Percentiles rank a stretch among this genome's conserved stretches.
These are phyloP conservation scores for Drosophila demipolita DNA, from an alignment of 2,888 invertebrate species.

Conservation along the genomic window DNA sequence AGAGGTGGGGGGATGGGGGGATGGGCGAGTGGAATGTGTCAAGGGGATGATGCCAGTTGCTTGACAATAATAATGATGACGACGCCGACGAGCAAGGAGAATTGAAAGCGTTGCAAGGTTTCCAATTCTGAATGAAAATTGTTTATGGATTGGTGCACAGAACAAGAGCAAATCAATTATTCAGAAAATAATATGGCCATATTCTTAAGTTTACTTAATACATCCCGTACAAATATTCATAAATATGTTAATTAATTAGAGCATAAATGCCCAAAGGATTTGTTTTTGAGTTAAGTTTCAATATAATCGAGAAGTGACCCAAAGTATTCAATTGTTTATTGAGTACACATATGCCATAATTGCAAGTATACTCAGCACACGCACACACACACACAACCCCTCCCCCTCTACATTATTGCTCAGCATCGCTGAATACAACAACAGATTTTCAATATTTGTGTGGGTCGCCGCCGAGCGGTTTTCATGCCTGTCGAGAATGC, in stretches of 20 bases:
- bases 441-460: constrained; percentile 52
- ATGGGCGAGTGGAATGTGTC: background rate
- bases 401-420: background rate
- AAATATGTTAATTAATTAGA: constrained; percentile 14
- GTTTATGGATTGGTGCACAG: constrained; percentile 11
- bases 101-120: constrained; percentile 26
- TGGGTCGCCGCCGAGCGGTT: constrained; percentile 45
- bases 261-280: constrained; percentile 10
- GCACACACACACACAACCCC: background rate
- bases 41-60: constrained; percentile 5
- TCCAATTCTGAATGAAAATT: constrained; percentile 30
- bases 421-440: constrained; percentile 34
- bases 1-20: background rate
- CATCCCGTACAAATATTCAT: too few species aligned
- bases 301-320: constrained; percentile 13
- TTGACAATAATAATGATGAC: constrained; percentile 30
- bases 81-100: constrained; percentile 32
- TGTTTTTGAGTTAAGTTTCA: constrained; percentile 8
- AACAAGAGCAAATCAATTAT: background rate
- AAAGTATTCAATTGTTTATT: constrained; percentile 59
- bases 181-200: too few species aligned
- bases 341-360: constrained; percentile 24
- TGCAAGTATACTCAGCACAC: constrained; percentile 17
- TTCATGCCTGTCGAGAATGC: constrained; percentile 50
- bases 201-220: background rate